Evolutionary conservation across 2,797 vertebrate species (phyloP).

Genomic region (Phataginus tetradactyla): DNA sequence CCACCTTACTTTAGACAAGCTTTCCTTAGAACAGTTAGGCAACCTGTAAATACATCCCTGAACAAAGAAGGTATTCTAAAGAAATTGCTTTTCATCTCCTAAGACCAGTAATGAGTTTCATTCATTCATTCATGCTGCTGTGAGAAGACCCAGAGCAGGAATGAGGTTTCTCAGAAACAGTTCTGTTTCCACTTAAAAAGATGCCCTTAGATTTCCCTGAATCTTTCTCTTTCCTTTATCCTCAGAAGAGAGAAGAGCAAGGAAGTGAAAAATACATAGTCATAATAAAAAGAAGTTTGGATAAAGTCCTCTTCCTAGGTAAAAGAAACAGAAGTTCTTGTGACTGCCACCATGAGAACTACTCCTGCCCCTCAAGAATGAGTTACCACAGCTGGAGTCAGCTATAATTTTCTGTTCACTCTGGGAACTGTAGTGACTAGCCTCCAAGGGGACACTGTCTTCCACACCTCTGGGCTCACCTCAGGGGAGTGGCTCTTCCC

Average conservation of each 20-base stretch:
- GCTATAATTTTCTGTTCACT: background rate
- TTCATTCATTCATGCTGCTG: background rate
- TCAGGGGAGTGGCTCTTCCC: background rate
- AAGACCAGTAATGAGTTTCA: background rate
- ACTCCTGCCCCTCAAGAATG: background rate
- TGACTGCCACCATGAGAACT: background rate
- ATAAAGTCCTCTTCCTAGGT: background rate
- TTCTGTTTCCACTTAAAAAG: background rate
- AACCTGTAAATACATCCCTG: background rate
- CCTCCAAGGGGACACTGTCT: background rate
- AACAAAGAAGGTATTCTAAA: background rate
- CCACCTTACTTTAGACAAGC: background rate
- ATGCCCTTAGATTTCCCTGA: background rate
- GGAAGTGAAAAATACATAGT: background rate
- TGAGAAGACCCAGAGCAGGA: background rate
- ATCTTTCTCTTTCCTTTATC: background rate
- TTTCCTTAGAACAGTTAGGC: background rate
- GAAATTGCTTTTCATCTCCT: background rate
- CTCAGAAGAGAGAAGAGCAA: background rate
- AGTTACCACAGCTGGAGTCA: background rate
- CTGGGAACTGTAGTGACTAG: background rate
- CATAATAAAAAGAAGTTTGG: slow-evolving; percentile 32
- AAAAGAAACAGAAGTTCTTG: background rate
- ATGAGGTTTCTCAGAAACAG: background rate
- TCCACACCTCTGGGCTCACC: background rate